phyloP scores from a whole-genome alignment of 2,797 vertebrate species.

The Rousettus madagascariensis region DNA sequence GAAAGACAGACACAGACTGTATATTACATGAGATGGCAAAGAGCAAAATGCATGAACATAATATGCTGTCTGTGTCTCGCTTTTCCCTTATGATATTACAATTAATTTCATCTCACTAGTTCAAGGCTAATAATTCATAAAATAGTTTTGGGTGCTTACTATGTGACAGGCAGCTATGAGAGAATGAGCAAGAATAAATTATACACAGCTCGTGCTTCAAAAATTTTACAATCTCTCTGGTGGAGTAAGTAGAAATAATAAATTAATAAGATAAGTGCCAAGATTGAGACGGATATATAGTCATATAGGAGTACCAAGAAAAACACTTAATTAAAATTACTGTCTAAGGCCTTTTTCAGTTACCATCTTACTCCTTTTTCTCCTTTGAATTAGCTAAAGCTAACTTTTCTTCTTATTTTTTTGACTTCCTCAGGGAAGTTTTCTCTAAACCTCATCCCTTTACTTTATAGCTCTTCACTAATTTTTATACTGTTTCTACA shows the following conservation, averaged over 20 bases:
- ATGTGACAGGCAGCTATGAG: not conserved
- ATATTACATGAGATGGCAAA: not conserved
- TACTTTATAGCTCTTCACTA: not conserved
- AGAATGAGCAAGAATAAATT: not conserved
- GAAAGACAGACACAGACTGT: not conserved
- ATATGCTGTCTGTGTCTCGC: not conserved
- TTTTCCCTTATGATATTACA: not conserved
- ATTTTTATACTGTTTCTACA: not conserved
- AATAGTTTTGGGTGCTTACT: not conserved
- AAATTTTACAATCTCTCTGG: not conserved
- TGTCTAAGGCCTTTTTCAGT: not conserved
- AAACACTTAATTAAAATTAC: not conserved
- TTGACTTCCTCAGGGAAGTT: not conserved
- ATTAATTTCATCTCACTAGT: not conserved
- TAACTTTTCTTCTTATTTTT: not conserved
- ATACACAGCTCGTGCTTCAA: not conserved
- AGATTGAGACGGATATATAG: not conserved
- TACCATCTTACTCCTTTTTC: fast-evolving
- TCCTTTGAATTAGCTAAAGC: not conserved
- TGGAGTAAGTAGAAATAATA: not conserved
- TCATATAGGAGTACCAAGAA: not conserved
- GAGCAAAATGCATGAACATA: not conserved
- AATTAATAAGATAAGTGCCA: not conserved
- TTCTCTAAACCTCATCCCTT: not conserved
- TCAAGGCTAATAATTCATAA: not conserved